Evolutionary conservation across 2,113 vertebrate genomes (phyloP), one percentile per base, ranked within the genome.

Genomic region (Scolopax mira): DNA sequence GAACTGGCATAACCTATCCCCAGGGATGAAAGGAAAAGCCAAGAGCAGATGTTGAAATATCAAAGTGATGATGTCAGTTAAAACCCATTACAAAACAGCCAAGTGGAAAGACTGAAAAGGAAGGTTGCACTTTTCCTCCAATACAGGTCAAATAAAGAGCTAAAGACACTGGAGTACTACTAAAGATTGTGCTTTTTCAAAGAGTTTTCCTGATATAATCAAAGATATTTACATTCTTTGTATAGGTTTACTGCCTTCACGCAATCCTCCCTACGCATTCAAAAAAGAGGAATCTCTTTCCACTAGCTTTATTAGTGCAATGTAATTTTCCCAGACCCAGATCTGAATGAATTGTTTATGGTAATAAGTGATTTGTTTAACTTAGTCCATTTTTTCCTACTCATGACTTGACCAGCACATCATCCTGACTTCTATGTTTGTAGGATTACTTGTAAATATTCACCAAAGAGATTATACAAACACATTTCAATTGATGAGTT

Each of bases 391-490:
- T 92, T 93, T 82, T 88, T 87, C 62, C 44, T 51, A 31, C 41
- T 75, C 90, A 54, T 75, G 77, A 79, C 14, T 90, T 57, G 35
- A 75, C 46, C 24, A 65, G 55, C 77, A 72, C 31, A 54, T 84
- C 58, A 67, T 78, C 54, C 27, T 69, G 31, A 79, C 31, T 79
- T 75, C 28, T 52, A 0, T 69, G 61, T 92, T 94, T 82, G 62
- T 75, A 77, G 49, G 28, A 88, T 22, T 92, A 72, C 75, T 69
- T 77, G 61, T 89, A 94, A 95, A 92, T 74, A 95, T 62, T 92
- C 79, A 82, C 54, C 62, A 81, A 90, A 54, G 37, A 92, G 93
- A 95, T 84, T 94, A 92, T 75, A 93, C 41, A 81, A 80, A 94
- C 57, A 54, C 13, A 37, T 79, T 81, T 89, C 49, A 87, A 58